phyloP scores from a whole-genome alignment of 1,140 invertebrate species.

The Cotesia vestalis region DNA sequence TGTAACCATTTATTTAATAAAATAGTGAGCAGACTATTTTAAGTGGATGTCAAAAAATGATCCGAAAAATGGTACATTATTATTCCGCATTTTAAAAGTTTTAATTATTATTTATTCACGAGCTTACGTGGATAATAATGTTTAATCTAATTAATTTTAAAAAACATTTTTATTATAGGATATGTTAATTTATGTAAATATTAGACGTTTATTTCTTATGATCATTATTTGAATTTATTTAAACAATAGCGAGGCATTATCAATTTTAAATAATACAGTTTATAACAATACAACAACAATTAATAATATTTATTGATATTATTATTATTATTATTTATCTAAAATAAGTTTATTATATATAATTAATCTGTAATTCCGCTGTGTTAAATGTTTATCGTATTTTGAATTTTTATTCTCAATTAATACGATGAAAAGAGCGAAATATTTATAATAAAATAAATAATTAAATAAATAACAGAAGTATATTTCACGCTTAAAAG shows the following conservation, averaged over 20 bases:
- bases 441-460: slow-evolving; percentile 18
- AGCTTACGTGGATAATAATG: slow-evolving; percentile 44
- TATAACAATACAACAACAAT: slow-evolving; percentile 6
- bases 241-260: slow-evolving; percentile 21
- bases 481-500: slow-evolving; percentile 45
- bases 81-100: slow-evolving; percentile 14
- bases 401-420: slow-evolving; percentile 10
- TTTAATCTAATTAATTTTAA: slow-evolving; percentile 49
- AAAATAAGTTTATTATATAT: slow-evolving; percentile 1
- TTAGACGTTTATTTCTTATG: slow-evolving; percentile 45
- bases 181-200: slow-evolving; percentile 56
- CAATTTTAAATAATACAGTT: background rate
- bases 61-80: slow-evolving; percentile 22
- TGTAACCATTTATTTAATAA: slow-evolving; percentile 13
- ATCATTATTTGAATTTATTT: slow-evolving; percentile 32
- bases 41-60: background rate
- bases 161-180: slow-evolving; percentile 46
- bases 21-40: background rate
- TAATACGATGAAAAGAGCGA: slow-evolving; percentile 18
- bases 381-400: background rate
- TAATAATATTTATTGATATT: background rate
- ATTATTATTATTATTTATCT: background rate
- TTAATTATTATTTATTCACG: slow-evolving; percentile 25
- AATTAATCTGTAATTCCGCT: too few relatives aligned
- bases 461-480: slow-evolving; percentile 34